phyloP scores from a whole-genome alignment of 2,797 vertebrate genomes.

The Periparus ater region DNA sequence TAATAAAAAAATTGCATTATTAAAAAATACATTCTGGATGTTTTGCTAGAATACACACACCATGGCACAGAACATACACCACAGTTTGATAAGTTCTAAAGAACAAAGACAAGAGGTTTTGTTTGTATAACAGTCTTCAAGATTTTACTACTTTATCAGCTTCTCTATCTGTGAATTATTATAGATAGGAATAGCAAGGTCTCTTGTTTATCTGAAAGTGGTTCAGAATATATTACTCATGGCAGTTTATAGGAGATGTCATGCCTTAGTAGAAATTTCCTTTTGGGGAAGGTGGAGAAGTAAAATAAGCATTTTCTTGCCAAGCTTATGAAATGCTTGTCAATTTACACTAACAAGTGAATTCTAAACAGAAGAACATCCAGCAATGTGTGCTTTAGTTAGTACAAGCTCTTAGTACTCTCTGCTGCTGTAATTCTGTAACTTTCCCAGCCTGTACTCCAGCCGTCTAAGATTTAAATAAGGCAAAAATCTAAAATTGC shows the following conservation, averaged over 20 bases:
- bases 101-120: background rate
- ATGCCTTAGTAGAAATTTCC: conserved; percentile 31
- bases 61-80: background rate
- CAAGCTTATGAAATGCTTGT: background rate
- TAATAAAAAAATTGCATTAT: background rate
- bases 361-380: background rate
- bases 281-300: background rate
- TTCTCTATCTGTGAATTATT: background rate
- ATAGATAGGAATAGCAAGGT: background rate
- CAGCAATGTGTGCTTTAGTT: background rate
- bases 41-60: background rate
- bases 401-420: background rate
- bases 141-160: background rate
- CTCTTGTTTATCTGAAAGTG: background rate
- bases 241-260: background rate
- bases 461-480: background rate
- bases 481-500: background rate
- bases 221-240: conserved; percentile 41
- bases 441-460: background rate
- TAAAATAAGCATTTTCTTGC: conserved; percentile 16
- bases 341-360: background rate
- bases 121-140: background rate
- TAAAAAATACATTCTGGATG: background rate
- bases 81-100: background rate
- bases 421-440: background rate